Evolutionary conservation across 2,888 invertebrate species (phyloP), one percentile per base, ranked within the genome.

Genomic region (Drosophila pseudotalamancana): DNA sequence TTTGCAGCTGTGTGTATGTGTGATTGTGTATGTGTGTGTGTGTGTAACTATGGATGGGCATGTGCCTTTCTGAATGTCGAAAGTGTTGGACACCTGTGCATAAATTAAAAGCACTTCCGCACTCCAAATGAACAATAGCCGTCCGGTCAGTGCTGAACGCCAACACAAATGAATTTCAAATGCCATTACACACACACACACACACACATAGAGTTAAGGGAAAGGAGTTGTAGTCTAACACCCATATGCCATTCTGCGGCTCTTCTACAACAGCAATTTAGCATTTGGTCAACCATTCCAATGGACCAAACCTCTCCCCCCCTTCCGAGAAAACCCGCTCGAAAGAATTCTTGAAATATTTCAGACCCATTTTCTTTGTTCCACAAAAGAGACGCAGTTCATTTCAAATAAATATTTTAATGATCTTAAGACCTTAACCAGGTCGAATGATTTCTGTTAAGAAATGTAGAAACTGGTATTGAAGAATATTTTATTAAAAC

Each of bases 61-160:
- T 35, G 63, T 53, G n/a, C n/a, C n/a, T n/a, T n/a, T n/a, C n/a
- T n/a, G 29, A 42, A 50, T 35, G 65, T 46, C 54, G 25, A 65
- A 67, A 76, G 72, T 74, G 75, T 69, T 80, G 57, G 50, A 29
- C 72, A 69, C 60, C 72, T 75, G 71, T 77, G 80, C 84, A 81
- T 77, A 72, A 80, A 72, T 75, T 77, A 77, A 69, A 75, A 62
- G 70, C 77, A 81, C 75, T 80, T 77, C 55, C 61, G 42, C 21
- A 59, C 64, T 66, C 46, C 49, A 66, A 71, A 59, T 63, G 84
- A 72, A 80, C 81, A 83, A 75, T 70, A 51, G 65, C 42, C 29
- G 37, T 16, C 25, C 34, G 60, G 53, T 53, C 66, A 32, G 27
- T 16, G 27, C 42, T 49, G 34, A 39, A 55, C 48, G 34, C 21